Evolutionary conservation across 2,113 vertebrate genomes (phyloP).

Genomic region (Spheniscus mendiculus): DNA sequence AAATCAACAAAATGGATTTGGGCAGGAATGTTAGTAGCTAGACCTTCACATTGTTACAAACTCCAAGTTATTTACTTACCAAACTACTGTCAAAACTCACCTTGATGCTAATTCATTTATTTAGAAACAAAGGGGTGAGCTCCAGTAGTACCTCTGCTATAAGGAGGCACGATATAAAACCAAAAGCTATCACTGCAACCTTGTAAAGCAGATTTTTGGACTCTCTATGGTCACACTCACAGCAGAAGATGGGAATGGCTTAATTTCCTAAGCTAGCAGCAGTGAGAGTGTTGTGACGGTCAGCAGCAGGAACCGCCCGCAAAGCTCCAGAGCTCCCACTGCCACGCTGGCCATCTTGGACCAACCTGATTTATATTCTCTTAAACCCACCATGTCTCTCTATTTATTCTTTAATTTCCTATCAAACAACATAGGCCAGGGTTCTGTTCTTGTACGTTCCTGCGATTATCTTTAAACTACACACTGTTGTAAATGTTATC

Average conservation of each 20-base stretch:
- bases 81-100: not conserved
- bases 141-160: not conserved
- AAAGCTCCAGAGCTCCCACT: not conserved
- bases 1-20: not conserved
- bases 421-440: not conserved
- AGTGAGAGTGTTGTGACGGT: not conserved
- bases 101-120: not conserved
- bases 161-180: not conserved
- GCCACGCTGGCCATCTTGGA: not conserved
- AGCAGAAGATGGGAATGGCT: not conserved
- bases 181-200: not conserved
- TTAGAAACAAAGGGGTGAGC: not conserved
- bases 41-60: not conserved
- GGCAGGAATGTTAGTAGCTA: not conserved
- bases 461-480: not conserved
- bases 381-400: not conserved
- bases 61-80: not conserved
- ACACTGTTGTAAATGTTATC: not conserved
- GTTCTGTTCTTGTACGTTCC: not conserved
- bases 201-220: not conserved
- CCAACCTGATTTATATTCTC: not conserved
- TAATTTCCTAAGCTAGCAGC: not conserved
- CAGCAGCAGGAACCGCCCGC: accelerated
- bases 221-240: not conserved
- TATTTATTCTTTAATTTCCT: not conserved